These are phyloP conservation scores for Kryptopterus vitreolus DNA, from an alignment of 2,797 vertebrate genomes.

Conservation along the genomic window DNA sequence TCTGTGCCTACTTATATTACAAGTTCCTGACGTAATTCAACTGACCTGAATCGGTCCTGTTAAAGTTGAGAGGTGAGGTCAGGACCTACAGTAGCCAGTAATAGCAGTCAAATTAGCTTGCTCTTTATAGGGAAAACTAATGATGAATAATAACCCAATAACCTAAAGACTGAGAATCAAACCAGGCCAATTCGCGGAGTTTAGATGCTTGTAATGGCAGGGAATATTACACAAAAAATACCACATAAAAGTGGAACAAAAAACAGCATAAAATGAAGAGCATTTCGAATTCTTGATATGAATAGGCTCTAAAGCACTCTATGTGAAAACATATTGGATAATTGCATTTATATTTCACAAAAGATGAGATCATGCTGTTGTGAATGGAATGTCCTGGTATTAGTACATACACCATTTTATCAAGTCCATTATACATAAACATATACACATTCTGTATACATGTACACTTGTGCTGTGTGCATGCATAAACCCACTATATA, in stretches of 20 bases:
- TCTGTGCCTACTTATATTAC: conserved; percentile 41
- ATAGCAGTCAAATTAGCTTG: background rate
- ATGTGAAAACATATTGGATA: conserved; percentile 4
- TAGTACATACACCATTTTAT: background rate
- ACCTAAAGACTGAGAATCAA: background rate
- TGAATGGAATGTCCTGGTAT: background rate
- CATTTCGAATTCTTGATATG: background rate
- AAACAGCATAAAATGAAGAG: conserved; percentile 9
- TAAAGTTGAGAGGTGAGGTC: conserved; percentile 17
- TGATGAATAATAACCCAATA: conserved; percentile 4
- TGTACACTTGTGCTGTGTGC: background rate
- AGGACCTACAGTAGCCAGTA: background rate
- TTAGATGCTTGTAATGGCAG: background rate
- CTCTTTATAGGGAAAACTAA: conserved; percentile 21
- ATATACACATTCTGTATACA: background rate
- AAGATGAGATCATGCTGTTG: background rate
- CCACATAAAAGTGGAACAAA: no score
- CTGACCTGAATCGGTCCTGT: conserved; percentile 35
- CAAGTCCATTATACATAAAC: background rate
- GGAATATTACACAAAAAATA: background rate
- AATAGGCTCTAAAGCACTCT: conserved; percentile 2
- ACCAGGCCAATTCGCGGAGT: background rate
- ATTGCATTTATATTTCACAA: conserved; percentile 1
- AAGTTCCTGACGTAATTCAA: conserved; percentile 29
- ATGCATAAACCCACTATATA: background rate